Evolutionary conservation across 2,888 invertebrate species (phyloP), one percentile per base, ranked within the genome.

Genomic region (Pyrgus malvae): DNA sequence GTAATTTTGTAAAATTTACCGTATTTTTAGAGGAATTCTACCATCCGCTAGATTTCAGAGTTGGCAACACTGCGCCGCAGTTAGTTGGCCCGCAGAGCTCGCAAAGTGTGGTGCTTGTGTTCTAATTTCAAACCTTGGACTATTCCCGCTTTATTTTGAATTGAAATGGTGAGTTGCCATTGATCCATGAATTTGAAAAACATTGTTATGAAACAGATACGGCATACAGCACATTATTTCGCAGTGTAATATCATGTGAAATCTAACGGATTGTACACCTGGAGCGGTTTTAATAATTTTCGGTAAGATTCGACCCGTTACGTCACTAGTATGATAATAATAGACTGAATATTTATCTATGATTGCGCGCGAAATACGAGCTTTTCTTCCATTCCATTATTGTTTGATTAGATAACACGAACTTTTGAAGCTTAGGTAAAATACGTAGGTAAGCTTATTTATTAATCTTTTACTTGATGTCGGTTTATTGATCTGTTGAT

Each of bases 81-180:
- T n/a, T n/a, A n/a, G n/a, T 89, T 67, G 69, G 64, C 68, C 83
- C 76, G 81, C 80, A 76, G 70, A 68, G 68, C 75, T 72, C 70
- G 80, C 65, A 69, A 58, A 27, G 69, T 27, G 57, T 61, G 62
- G 66, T 76, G 64, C 64, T 55, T 25, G 50, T 57, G 45, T 58
- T 40, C 40, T 59, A 54, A 63, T 58, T 55, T 48, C 42, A 60
- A 54, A 62, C 44, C 63, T 27, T 41, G 29, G 46, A 51, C 55
- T 40, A 58, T 58, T 59, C 70, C 74, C 78, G 78, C 69, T 69
- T 62, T 17, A 69, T 72, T 74, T 72, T 53, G 74, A 75, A 72
- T 66, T 48, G 75, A 66, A 78, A 88, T 87, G 89, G 89, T 88
- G 64, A 86, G 86, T 80, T 9, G 35, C n/a, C n/a, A n/a, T n/a